A percentile compares a stretch with the other conserved stretches of the same genome.
phyloP scores from a whole-genome alignment of 2,888 invertebrate genomes.

The Thymelicus lineola region DNA sequence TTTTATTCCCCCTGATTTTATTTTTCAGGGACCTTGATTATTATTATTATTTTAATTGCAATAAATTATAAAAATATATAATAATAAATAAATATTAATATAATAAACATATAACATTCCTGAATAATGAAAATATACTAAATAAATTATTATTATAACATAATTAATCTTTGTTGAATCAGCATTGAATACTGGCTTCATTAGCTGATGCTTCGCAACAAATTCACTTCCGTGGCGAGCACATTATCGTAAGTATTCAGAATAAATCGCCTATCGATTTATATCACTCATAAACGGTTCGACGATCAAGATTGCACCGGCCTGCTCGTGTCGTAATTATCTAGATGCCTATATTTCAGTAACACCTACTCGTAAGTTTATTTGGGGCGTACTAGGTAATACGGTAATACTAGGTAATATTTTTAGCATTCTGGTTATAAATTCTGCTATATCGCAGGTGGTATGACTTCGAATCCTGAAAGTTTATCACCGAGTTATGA shows the following conservation, averaged over 20 bases:
- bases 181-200: not conserved
- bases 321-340: conserved; percentile 25
- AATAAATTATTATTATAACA: no score
- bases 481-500: no score
- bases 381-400: conserved; percentile 3
- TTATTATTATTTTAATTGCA: no score
- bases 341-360: conserved; percentile 28
- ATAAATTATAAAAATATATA: no score
- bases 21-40: no score
- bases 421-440: not conserved
- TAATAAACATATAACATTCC: no score
- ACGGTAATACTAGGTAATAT: not conserved
- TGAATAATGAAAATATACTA: no score
- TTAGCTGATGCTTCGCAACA: not conserved
- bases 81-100: no score
- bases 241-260: conserved; percentile 25
- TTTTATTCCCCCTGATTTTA: no score
- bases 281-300: conserved; percentile 34
- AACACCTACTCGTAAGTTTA: conserved; percentile 13
- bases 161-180: no score
- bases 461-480: no score
- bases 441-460: not conserved
- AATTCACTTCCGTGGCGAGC: conserved; percentile 17
- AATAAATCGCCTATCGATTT: conserved; percentile 34
- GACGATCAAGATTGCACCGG: conserved; percentile 30